Conservation (phyloP, 2,888 invertebrate species). For the Minunthozetes semirufus region DNA sequence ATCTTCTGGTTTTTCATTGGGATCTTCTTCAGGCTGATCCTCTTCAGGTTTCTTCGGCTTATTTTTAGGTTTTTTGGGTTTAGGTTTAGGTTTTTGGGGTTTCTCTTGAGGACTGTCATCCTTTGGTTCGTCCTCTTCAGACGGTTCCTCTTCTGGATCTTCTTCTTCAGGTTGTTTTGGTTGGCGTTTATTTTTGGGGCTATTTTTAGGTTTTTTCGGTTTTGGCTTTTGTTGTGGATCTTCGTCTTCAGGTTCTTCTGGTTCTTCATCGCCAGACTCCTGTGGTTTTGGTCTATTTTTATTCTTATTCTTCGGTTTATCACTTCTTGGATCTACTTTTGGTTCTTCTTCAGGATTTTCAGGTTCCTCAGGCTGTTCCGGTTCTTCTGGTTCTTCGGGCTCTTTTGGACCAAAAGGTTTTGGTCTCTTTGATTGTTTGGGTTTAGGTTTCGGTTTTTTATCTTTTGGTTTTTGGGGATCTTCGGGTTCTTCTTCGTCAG, state of each 20-base stretch:
- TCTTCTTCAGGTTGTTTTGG: background rate
- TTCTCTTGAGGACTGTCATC: background rate
- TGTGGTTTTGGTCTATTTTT: too few relatives aligned
- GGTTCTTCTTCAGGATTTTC: background rate
- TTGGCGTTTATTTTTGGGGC: background rate
- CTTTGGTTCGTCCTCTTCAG: background rate
- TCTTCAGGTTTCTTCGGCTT: background rate
- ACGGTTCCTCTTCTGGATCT: background rate
- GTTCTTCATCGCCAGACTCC: background rate
- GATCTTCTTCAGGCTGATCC: background rate
- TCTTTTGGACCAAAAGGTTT: background rate
- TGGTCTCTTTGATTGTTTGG: background rate
- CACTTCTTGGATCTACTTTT: background rate
- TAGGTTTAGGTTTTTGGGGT: background rate
- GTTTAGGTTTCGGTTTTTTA: background rate
- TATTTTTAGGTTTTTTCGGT: background rate
- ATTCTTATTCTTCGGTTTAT: background rate
- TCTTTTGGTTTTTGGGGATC: background rate
- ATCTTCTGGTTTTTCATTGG: background rate
- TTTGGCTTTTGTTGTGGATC: background rate
- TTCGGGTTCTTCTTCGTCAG: background rate
- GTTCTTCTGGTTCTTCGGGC: background rate
- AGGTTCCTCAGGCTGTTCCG: background rate
- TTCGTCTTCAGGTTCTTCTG: background rate
- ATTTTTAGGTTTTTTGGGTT: background rate